These are phyloP conservation scores for Cyaniris semiargus DNA, from an alignment of 2,888 invertebrate genomes.

Conservation along the genomic window DNA sequence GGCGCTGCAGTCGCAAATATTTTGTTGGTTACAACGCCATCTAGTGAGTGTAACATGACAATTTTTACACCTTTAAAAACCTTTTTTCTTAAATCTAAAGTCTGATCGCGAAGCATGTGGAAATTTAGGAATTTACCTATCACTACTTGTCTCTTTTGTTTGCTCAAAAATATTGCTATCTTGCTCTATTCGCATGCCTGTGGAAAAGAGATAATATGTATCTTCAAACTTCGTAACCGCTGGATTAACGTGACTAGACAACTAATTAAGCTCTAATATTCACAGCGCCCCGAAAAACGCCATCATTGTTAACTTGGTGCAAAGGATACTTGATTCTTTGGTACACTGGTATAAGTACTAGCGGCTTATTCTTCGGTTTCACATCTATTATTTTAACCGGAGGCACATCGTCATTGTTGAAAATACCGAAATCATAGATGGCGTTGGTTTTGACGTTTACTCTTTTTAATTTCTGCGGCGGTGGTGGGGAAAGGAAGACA, in stretches of 20 bases:
- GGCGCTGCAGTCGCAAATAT: neutral
- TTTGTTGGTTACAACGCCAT: neutral
- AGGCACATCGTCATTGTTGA: conserved; percentile 52
- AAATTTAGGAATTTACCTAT: no score
- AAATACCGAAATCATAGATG: conserved; percentile 53
- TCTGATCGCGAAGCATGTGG: no score
- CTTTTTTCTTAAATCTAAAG: no score
- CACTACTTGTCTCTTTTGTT: no score
- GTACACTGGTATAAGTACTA: conserved; percentile 60
- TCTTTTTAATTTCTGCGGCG: conserved; percentile 6
- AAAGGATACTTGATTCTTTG: conserved; percentile 45
- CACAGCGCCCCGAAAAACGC: conserved; percentile 40
- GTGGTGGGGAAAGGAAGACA: conserved; percentile 46
- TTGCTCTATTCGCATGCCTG: no score
- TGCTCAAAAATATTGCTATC: no score
- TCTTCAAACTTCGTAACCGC: neutral
- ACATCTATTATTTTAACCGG: conserved; percentile 54
- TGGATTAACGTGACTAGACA: no score
- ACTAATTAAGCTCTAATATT: neutral
- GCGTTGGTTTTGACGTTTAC: conserved; percentile 42
- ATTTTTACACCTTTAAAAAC: no score
- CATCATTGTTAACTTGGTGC: conserved; percentile 43
- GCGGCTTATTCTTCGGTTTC: conserved; percentile 49
- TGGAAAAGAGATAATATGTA: no score
- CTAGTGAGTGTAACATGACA: neutral